phyloP scores from a whole-genome alignment of 92 coral and sea anemone genomes.

The Paragorgia papillata region DNA sequence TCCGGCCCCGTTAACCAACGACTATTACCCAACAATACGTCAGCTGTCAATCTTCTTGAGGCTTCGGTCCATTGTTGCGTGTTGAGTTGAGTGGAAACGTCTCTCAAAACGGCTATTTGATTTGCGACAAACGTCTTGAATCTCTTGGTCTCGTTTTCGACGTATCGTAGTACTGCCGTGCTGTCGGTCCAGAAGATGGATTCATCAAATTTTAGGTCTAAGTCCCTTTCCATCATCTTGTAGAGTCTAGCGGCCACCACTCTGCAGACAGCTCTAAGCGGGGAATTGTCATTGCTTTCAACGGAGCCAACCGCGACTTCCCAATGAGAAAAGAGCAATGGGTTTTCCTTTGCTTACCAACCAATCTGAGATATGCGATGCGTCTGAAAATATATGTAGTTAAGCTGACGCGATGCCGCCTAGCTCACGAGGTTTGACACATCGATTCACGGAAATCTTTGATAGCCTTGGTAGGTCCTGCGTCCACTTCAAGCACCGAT shows the following conservation, averaged over 20 bases:
- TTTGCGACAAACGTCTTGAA: conserved; percentile 15
- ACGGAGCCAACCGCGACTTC: conserved; percentile 26
- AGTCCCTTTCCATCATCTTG: neutral
- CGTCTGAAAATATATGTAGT: too few species aligned
- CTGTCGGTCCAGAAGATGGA: conserved; percentile 16
- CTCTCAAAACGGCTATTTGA: neutral
- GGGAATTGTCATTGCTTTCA: conserved; percentile 11
- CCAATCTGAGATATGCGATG: neutral
- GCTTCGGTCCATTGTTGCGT: too few species aligned
- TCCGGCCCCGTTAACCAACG: conserved; percentile 11
- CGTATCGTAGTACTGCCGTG: neutral
- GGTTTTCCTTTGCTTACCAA: neutral
- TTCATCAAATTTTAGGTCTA: neutral
- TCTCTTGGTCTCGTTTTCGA: neutral
- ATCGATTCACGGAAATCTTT: too few species aligned
- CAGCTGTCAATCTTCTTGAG: neutral
- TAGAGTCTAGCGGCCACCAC: conserved; percentile 1
- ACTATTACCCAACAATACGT: neutral
- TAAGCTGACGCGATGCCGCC: too few species aligned
- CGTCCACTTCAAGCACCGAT: too few species aligned
- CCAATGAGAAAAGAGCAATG: conserved; percentile 26
- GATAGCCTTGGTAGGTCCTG: too few species aligned
- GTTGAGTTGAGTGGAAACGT: neutral
- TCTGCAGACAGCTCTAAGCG: conserved; percentile 6
- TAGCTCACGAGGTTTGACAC: too few species aligned